Percentiles rank a stretch among this genome's conserved stretches.
phyloP scores from a whole-genome alignment of 2,888 invertebrate genomes.

The Limnephilus rhombicus region DNA sequence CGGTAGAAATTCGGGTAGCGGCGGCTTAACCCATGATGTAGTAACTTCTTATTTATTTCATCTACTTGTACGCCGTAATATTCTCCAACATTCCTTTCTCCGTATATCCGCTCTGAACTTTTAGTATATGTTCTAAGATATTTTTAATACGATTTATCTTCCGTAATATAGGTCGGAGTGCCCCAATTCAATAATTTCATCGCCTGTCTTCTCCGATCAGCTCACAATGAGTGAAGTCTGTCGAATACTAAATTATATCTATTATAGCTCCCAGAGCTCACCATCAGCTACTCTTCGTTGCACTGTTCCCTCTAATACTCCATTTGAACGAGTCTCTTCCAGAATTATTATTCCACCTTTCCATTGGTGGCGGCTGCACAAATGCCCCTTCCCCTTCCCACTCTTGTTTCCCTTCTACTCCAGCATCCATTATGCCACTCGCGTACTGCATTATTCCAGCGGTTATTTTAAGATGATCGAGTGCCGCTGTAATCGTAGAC shows the following conservation, averaged over 20 bases:
- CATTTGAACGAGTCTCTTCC: neutral
- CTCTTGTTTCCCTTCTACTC: neutral
- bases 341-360: neutral
- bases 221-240: neutral
- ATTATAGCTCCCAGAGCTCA: neutral
- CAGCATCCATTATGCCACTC: slow-evolving; percentile 37
- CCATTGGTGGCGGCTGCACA: neutral
- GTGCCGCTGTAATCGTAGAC: slow-evolving; percentile 9
- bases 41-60: neutral
- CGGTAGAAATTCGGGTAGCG: too few species aligned
- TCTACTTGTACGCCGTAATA: neutral
- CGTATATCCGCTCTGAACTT: neutral
- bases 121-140: neutral
- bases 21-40: too few species aligned
- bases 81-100: neutral
- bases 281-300: neutral
- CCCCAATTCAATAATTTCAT: neutral
- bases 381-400: neutral
- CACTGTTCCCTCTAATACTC: neutral
- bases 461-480: slow-evolving; percentile 37
- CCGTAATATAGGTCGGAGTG: neutral
- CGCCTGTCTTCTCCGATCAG: neutral
- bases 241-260: neutral
- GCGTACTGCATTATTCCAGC: slow-evolving; percentile 38
- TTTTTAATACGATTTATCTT: neutral